These are phyloP conservation scores for Psettodes erumei DNA, from an alignment of 2,113 vertebrate genomes.

Conservation along the genomic window DNA sequence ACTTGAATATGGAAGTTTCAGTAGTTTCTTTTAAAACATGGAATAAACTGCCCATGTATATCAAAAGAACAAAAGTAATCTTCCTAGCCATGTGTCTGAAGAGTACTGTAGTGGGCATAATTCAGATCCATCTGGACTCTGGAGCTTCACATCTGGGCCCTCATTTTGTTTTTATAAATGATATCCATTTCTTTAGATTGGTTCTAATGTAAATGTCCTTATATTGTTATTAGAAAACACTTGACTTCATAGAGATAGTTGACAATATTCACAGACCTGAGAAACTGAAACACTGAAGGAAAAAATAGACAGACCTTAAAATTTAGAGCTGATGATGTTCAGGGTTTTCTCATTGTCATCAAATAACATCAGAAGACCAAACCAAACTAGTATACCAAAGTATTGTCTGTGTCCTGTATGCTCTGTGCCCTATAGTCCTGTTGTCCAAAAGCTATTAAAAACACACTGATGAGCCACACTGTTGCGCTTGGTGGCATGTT, in stretches of 20 bases:
- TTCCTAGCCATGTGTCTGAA: background rate
- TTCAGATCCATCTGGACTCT: background rate
- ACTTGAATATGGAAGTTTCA: constrained; percentile 57
- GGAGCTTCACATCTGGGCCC: background rate
- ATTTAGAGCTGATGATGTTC: background rate
- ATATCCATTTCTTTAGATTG: background rate
- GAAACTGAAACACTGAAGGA: background rate
- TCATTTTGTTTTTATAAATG: background rate
- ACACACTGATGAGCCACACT: background rate
- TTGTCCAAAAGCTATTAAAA: constrained; percentile 2
- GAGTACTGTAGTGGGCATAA: background rate
- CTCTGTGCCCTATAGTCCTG: background rate
- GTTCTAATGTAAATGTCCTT: background rate
- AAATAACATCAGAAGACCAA: background rate
- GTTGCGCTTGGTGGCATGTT: background rate
- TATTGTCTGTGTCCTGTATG: background rate
- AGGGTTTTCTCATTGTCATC: background rate
- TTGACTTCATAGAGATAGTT: too few species aligned
- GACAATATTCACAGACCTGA: background rate
- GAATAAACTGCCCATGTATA: constrained; percentile 62
- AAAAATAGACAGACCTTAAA: background rate
- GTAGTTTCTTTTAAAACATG: constrained; percentile 46
- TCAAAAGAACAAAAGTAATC: constrained; percentile 13
- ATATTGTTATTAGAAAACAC: background rate
- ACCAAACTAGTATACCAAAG: constrained; percentile 15